These are phyloP conservation scores for Agonopterix heracliana DNA, from an alignment of 2,888 invertebrate genomes.

Conservation along the genomic window DNA sequence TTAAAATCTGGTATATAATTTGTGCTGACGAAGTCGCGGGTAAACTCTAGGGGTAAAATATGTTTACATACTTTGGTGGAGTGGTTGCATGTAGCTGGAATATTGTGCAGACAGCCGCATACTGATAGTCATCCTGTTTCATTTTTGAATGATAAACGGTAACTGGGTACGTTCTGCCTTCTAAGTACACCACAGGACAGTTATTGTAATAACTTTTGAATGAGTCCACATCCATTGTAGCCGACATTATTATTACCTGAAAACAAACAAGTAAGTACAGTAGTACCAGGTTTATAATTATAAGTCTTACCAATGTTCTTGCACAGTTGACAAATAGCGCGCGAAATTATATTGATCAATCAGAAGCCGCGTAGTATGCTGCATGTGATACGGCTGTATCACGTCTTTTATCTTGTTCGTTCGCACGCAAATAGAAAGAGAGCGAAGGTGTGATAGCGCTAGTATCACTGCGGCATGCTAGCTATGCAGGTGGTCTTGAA, in stretches of 20 bases:
- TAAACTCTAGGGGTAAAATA: not conserved
- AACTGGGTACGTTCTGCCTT: conserved; percentile 91
- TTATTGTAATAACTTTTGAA: conserved; percentile 93
- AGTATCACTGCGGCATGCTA: no score
- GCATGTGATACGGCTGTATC: no score
- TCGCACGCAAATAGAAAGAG: no score
- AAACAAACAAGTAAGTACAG: conserved; percentile 30
- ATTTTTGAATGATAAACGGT: conserved; percentile 83
- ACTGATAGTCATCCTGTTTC: conserved; percentile 88
- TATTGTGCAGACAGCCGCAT: conserved; percentile 88
- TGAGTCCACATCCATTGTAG: conserved; percentile 97
- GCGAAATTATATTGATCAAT: no score
- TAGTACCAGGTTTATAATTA: no score
- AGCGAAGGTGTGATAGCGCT: no score
- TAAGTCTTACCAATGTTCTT: no score
- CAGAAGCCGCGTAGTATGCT: no score
- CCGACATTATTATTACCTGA: conserved; percentile 92
- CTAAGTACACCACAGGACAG: conserved; percentile 90
- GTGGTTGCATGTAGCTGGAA: conserved; percentile 91
- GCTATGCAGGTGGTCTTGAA: no score
- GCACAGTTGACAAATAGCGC: no score
- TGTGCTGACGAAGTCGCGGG: not conserved
- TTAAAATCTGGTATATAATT: no score
- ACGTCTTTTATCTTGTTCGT: no score
- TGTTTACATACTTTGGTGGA: conserved; percentile 82